These are phyloP conservation scores for Esox niger DNA, from an alignment of 2,113 vertebrate species.

Conservation along the genomic window DNA sequence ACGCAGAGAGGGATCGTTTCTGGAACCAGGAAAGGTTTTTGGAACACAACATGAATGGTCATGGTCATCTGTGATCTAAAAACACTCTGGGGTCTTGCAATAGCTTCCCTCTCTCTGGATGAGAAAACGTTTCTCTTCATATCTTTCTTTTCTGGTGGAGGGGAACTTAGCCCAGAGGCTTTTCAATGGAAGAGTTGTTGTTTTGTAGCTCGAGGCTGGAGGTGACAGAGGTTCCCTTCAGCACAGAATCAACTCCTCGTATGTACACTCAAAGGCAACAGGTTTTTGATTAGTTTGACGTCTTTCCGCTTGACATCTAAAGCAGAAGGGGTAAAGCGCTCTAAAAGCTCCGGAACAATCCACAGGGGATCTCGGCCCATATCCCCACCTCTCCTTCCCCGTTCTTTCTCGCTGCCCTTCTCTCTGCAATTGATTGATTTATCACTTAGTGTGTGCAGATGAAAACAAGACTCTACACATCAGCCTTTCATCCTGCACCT, in stretches of 20 bases:
- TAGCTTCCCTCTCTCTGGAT: background rate
- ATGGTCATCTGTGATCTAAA: no score
- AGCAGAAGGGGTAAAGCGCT: conserved; percentile 1
- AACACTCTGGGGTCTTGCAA: background rate
- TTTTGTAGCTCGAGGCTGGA: background rate
- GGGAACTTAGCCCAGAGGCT: background rate
- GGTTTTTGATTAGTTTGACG: background rate
- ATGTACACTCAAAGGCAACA: conserved; percentile 1
- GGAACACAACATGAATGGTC: background rate
- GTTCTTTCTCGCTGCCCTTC: conserved; percentile 1
- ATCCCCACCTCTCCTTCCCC: background rate
- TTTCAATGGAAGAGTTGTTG: background rate
- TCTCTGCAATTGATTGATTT: conserved; percentile 2
- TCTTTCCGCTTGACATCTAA: conserved; percentile 37
- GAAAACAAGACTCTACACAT: conserved; percentile 22
- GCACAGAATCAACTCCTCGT: conserved; percentile 8
- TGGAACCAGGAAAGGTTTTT: no score
- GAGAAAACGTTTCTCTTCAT: background rate
- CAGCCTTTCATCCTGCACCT: conserved; percentile 18
- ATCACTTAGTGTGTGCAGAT: background rate
- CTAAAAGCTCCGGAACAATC: conserved; percentile 21
- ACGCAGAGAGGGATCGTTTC: background rate
- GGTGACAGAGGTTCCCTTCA: background rate
- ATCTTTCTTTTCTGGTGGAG: no score
- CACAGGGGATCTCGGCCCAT: conserved; percentile 15